Evolutionary conservation across 2,888 invertebrate species (phyloP).

Genomic region (Scaptodrosophila latifasciaeformis): DNA sequence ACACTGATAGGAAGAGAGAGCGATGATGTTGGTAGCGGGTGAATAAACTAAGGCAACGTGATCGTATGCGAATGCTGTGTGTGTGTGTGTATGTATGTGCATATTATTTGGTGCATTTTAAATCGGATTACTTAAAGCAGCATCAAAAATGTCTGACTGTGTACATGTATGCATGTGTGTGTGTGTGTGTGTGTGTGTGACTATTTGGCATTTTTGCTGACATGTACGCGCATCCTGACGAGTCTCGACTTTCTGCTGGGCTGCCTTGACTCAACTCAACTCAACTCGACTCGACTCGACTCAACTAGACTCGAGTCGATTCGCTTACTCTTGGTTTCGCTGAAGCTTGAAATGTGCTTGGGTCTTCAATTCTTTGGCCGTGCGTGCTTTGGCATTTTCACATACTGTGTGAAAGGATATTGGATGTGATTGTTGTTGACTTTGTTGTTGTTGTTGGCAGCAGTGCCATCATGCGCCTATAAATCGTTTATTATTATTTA

Average conservation of each 20-base stretch:
- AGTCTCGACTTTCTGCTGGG: neutral
- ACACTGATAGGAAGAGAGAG: neutral
- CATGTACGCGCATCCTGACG: constrained; percentile 19
- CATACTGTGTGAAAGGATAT: neutral
- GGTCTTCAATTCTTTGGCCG: neutral
- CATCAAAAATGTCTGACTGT: constrained; percentile 35
- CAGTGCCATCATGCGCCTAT: constrained; percentile 15
- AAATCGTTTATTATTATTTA: constrained; percentile 51
- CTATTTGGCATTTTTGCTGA: constrained; percentile 19
- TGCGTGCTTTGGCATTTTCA: neutral
- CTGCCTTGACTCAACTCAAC: neutral
- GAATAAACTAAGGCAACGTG: constrained; percentile 42
- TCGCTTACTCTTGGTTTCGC: neutral
- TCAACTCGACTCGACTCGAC: neutral
- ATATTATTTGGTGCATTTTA: constrained; percentile 56
- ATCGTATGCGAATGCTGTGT: constrained; percentile 44
- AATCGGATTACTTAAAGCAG: constrained; percentile 62
- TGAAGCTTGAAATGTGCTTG: neutral
- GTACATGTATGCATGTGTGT: neutral
- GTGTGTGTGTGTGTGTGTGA: neutral
- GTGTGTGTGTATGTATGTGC: neutral
- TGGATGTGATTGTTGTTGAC: neutral
- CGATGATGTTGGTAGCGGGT: neutral
- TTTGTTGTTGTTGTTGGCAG: constrained; percentile 8
- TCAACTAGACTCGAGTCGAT: too few relatives aligned